Percentiles rank a stretch among this genome's conserved stretches.
Conservation (phyloP, 2,888 invertebrate genomes). For the Agriotes lineatus region DNA sequence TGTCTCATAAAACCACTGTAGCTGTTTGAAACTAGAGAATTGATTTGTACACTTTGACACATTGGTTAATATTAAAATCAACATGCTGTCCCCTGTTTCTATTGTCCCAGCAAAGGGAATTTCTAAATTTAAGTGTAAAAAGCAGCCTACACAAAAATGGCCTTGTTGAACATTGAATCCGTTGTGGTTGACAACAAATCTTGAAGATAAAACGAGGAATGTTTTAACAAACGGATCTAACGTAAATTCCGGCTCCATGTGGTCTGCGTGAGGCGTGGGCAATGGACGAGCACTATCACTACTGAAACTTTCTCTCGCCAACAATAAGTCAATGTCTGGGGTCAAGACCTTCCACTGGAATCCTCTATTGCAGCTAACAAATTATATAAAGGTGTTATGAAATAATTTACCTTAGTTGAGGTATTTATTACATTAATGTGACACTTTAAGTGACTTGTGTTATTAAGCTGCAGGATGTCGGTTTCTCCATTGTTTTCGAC, state of each 20-base stretch:
- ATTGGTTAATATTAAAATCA: no score
- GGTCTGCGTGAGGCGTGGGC: neutral
- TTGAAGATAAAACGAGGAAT: neutral
- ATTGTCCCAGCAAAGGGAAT: no score
- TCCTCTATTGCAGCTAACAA: neutral
- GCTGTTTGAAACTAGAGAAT: no score
- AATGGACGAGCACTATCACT: slow-evolving; percentile 12
- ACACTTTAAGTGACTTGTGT: neutral
- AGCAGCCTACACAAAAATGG: no score
- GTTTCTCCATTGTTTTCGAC: neutral
- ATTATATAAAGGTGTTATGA: slow-evolving; percentile 6
- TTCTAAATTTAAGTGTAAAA: no score
- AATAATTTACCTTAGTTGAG: neutral
- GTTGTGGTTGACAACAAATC: neutral
- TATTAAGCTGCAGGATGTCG: neutral
- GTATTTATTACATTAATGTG: neutral
- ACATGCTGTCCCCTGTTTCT: no score
- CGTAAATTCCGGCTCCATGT: neutral
- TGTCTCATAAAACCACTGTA: no score
- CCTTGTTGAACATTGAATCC: no score
- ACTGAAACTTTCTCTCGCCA: slow-evolving; percentile 9
- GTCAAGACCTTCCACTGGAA: slow-evolving; percentile 7
- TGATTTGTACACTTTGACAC: no score
- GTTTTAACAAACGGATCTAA: neutral
- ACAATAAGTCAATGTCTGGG: slow-evolving; percentile 15